A percentile compares a stretch with the other conserved stretches of the same genome.
Conservation (phyloP, 1,140 invertebrate genomes). For the Mycetomoellerius zeteki region DNA sequence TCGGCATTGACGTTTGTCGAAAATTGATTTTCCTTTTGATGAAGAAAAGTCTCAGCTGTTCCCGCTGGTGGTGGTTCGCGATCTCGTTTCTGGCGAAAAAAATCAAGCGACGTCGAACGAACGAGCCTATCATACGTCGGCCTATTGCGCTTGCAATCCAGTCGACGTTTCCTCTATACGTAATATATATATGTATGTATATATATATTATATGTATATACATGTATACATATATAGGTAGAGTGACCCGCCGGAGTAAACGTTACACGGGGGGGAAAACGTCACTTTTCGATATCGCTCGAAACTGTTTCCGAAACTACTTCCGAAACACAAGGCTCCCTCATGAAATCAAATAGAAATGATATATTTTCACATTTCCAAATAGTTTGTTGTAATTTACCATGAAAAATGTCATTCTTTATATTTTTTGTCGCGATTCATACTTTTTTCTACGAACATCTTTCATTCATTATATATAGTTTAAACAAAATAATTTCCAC, state of each 20-base stretch:
- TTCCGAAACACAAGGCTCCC: constrained; percentile 17
- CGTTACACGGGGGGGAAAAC: constrained; percentile 18
- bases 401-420: neutral
- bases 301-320: constrained; percentile 2
- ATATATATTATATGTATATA: too few species aligned
- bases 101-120: constrained; percentile 30
- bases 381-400: constrained; percentile 48
- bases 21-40: constrained; percentile 41
- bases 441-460: neutral
- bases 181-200: too few species aligned
- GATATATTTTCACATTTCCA: constrained; percentile 9
- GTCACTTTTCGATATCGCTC: constrained; percentile 38
- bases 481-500: constrained; percentile 11
- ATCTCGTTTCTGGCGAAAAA: constrained; percentile 33
- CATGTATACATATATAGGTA: too few species aligned
- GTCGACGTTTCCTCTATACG: too few species aligned
- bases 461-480: neutral
- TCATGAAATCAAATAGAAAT: neutral
- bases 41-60: constrained; percentile 44
- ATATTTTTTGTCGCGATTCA: neutral
- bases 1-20: constrained; percentile 34
- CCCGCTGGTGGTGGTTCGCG: neutral
- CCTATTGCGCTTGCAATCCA: too few species aligned
- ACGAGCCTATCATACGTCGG: constrained; percentile 7
- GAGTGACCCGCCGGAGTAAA: constrained; percentile 9